Evolutionary conservation across 2,113 vertebrate genomes (phyloP), one percentile per base, ranked within the genome.

Genomic region (Panurus biarmicus): DNA sequence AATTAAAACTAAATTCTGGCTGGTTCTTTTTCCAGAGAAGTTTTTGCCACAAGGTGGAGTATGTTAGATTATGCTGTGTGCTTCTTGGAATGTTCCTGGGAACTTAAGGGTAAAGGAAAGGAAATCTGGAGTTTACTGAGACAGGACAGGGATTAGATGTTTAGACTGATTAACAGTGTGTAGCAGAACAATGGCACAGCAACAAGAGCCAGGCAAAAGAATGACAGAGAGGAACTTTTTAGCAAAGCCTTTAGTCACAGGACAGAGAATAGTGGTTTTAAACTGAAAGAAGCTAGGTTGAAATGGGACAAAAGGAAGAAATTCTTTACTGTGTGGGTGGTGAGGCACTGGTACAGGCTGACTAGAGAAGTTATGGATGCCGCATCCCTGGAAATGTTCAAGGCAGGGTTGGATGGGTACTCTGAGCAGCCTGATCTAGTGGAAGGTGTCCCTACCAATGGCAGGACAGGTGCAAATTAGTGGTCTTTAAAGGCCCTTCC

Each of bases 1-100:
- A 40, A 53, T 85, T 72, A 60, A 64, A 60, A 87, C 56, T 54
- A 56, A 42, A 17, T 61, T 42, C 65, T 78, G 3, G 8, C 48
- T 61, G 14, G 3, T 44, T 69, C 10, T 85, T 74, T 60, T 92
- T 70, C 61, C 47, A 44, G 25, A 50, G 1, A 62, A 57, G 3
- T 29, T 79, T 73, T 89, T 87, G 28, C 91, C 87, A 91, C 87
- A 83, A 91, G 91, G 87, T 94, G 91, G 91, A 79, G 93, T 83
- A 50, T 76, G 19, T 87, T 89, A 83, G 53, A 21, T 79, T 87
- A 31, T 12, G 21, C 40, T 75, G 21, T 31, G 24, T 31, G 23
- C 21, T 95, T 94, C 64, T n/a, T 85, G 38, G 50, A 58, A 1
- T 42, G 13, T 73, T 72, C 33, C 50, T 78, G 65, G 48, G 65